phyloP scores from a whole-genome alignment of 2,113 vertebrate species.

The Colinus virginianus region DNA sequence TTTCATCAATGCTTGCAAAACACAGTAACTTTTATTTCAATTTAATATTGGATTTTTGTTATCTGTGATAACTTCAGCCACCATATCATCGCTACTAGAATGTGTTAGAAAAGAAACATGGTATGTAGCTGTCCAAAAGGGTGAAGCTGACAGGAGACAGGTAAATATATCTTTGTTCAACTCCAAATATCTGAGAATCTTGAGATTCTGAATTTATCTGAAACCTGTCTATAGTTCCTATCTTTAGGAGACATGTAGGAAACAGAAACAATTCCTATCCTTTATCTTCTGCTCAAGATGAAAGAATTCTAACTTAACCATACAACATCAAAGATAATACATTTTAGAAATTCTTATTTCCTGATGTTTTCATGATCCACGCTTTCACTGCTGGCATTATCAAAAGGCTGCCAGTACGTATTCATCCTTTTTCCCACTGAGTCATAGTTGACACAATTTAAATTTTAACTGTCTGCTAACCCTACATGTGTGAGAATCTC shows the following conservation, averaged over 20 bases:
- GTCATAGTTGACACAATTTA: background rate
- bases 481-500: background rate
- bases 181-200: background rate
- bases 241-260: background rate
- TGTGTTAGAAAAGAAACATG: background rate
- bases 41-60: background rate
- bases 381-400: background rate
- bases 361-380: background rate
- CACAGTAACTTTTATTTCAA: background rate
- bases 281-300: background rate
- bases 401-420: background rate
- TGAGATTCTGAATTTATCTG: background rate
- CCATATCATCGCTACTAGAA: background rate
- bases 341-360: background rate
- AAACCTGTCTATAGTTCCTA: background rate
- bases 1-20: background rate
- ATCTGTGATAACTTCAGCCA: background rate
- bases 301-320: background rate
- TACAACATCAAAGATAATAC: background rate
- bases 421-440: background rate
- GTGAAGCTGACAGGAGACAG: background rate
- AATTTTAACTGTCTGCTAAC: background rate
- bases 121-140: background rate
- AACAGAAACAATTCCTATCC: background rate
- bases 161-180: background rate